Percentiles rank a stretch among this genome's conserved stretches.
These are phyloP conservation scores for Drosophila pseudoobscura DNA, from an alignment of 1,140 invertebrate genomes.

Conservation along the genomic window DNA sequence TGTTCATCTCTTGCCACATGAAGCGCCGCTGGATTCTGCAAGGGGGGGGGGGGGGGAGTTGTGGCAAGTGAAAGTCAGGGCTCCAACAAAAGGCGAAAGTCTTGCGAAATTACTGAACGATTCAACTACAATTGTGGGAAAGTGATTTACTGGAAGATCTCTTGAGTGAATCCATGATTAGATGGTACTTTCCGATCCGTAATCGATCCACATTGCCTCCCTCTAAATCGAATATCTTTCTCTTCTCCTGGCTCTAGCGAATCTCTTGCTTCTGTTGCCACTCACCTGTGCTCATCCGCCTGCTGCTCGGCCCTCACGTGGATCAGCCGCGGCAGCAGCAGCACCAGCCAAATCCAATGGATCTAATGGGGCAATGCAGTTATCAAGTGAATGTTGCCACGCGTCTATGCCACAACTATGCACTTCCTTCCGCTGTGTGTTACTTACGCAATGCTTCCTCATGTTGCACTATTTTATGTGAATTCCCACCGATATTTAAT, in stretches of 20 bases:
- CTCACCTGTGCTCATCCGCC: slow-evolving; percentile 65
- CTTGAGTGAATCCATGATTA: background rate
- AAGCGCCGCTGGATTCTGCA: slow-evolving; percentile 74
- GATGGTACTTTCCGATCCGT: too few relatives aligned
- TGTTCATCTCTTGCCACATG: slow-evolving; percentile 81
- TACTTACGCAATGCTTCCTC: slow-evolving; percentile 78
- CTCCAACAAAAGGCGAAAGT: too few relatives aligned
- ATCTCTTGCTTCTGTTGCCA: background rate
- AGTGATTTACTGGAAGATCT: too few relatives aligned
- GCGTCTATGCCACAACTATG: slow-evolving; percentile 2
- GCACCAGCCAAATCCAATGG: slow-evolving; percentile 52
- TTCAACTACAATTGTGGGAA: background rate
- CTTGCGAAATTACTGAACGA: background rate
- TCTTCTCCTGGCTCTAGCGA: too few relatives aligned
- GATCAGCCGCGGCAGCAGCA: slow-evolving; percentile 33
- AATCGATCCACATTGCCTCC: too few relatives aligned
- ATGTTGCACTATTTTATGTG: slow-evolving; percentile 21
- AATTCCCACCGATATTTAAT: slow-evolving; percentile 45
- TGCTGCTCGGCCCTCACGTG: slow-evolving; percentile 45
- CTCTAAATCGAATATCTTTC: too few relatives aligned
- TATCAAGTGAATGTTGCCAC: slow-evolving; percentile 22
- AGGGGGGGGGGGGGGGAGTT: background rate
- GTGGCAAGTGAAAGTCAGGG: slow-evolving; percentile 6
- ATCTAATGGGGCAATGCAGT: slow-evolving; percentile 42
- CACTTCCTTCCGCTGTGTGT: slow-evolving; percentile 35